A percentile compares a stretch with the other conserved stretches of the same genome.
Conservation (phyloP, 2,888 invertebrate species). For the Idaea straminata region DNA sequence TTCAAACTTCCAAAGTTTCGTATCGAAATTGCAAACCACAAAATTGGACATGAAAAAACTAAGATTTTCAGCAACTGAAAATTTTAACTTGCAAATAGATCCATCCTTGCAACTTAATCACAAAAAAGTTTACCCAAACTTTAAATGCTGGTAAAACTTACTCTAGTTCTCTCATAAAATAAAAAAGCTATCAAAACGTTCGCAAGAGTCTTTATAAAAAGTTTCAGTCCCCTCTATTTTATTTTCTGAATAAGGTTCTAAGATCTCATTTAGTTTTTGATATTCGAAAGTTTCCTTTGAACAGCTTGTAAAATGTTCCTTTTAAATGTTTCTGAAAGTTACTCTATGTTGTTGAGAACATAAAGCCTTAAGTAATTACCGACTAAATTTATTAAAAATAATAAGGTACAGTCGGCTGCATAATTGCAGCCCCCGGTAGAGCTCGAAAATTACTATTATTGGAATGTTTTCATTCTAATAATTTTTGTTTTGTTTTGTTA, state of each 20-base stretch:
- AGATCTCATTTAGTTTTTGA: background rate
- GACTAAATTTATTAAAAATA: too few relatives aligned
- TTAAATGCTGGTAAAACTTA: conserved; percentile 42
- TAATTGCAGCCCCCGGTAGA: too few relatives aligned
- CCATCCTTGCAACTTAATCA: conserved; percentile 51
- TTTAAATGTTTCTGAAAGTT: background rate
- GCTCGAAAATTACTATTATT: too few relatives aligned
- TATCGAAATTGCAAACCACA: background rate
- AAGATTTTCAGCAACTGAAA: conserved; percentile 16
- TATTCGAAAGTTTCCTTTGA: background rate
- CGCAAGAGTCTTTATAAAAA: conserved; percentile 25
- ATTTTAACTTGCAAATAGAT: conserved; percentile 41
- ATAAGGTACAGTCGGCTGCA: too few relatives aligned
- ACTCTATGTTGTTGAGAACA: background rate
- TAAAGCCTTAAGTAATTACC: too few relatives aligned
- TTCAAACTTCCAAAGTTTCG: background rate
- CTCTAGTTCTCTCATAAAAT: conserved; percentile 42
- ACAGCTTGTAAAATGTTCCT: background rate
- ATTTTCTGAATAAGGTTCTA: background rate
- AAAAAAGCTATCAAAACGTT: conserved; percentile 41
- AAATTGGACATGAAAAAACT: background rate
- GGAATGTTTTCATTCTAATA: too few relatives aligned
- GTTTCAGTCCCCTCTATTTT: conserved; percentile 19
- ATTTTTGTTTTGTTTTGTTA: too few relatives aligned
- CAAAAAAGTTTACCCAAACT: conserved; percentile 40